These are phyloP conservation scores for Mobula hypostoma DNA, from an alignment of 2,113 vertebrate genomes.

Conservation along the genomic window DNA sequence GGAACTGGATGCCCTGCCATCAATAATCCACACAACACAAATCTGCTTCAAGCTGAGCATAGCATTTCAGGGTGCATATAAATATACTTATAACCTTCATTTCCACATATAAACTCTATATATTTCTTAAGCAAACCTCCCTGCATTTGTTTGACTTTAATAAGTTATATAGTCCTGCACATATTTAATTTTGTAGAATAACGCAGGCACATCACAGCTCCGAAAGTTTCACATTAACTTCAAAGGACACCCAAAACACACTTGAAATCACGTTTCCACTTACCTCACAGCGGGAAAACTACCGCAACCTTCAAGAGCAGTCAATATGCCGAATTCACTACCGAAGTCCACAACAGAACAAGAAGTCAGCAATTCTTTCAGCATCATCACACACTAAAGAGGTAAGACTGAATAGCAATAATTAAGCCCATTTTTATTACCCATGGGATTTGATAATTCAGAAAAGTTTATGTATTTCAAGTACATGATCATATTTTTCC, in stretches of 20 bases:
- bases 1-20: neutral
- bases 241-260: neutral
- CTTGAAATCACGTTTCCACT: slow-evolving; percentile 37
- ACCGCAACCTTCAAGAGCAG: slow-evolving; percentile 31
- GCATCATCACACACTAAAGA: slow-evolving; percentile 19
- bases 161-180: neutral
- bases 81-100: neutral
- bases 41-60: neutral
- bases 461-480: neutral
- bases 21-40: neutral
- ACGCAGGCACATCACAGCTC: neutral
- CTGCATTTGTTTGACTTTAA: neutral
- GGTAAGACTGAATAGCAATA: slow-evolving; percentile 9
- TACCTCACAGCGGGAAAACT: slow-evolving; percentile 37
- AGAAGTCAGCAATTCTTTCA: slow-evolving; percentile 22
- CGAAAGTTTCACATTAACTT: slow-evolving; percentile 14
- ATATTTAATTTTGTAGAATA: neutral
- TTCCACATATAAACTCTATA: neutral
- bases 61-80: neutral
- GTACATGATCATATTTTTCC: neutral
- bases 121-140: neutral
- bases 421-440: neutral
- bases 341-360: slow-evolving; percentile 35
- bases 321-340: slow-evolving; percentile 28
- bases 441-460: neutral